Evolutionary conservation across 2,113 vertebrate genomes (phyloP), one percentile per base, ranked within the genome.

Genomic region (Donacobius atricapilla): DNA sequence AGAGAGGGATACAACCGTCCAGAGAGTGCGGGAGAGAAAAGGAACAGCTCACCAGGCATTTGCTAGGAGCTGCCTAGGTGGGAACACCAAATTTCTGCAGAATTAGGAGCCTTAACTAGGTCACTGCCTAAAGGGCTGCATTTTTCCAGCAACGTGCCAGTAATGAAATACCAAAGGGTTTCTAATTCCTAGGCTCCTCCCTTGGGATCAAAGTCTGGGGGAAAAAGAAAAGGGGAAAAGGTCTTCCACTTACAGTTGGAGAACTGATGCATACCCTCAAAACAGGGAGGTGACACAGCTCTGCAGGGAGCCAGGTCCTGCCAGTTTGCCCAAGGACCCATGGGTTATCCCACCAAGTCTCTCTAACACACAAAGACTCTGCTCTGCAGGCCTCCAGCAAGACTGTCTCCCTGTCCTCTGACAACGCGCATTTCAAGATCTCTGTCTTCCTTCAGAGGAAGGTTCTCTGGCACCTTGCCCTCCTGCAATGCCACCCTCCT

Each of bases 161-260:
- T 24, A 73, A 73, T 3, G 50, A 80, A 77, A 66, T 23, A 54
- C 58, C 6, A 1, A 69, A 57, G 13, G 15, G 5, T 82, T 92
- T 70, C 42, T 80, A 54, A 42, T 2, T 13, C 19, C 42, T 70
- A 44, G 27, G 28, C 13, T 63, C 30, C 27, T 39, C 47, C 27
- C 37, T 92, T 0, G 0, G 3, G 50, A 40, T 39, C 40, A 47
- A 56, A 83, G 21, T 40, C 45, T 9, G 0, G 3, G 22, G 51
- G 35, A 1, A 33, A 69, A 54, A 54, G 30, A 27, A 28, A 75
- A 51, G 23, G 17, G 24, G 14, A 5, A 61, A 77, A 64, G 13
- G 6, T 40, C 69, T 77, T 80, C 47, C 58, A 45, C 0, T 1
- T 30, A 3, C 6, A 45, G 13, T 0, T 85, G 44, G 37, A 87